Conservation (phyloP, 2,888 invertebrate species). For the Lycophotia porphyrea region DNA sequence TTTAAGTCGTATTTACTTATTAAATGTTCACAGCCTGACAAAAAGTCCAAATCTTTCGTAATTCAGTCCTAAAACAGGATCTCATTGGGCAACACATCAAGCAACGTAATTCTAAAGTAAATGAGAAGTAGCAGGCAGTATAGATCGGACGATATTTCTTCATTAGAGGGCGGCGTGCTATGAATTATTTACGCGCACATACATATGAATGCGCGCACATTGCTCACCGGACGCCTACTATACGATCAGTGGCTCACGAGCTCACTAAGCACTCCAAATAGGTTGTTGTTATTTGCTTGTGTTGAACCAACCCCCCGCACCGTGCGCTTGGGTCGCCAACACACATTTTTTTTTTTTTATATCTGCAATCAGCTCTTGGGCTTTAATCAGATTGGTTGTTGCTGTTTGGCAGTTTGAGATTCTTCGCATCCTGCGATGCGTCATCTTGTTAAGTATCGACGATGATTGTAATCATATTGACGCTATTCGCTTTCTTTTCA, state of each 20-base stretch:
- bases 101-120: conserved; percentile 25
- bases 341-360: too few relatives aligned
- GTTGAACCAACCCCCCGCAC: background rate
- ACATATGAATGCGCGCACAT: conserved; percentile 50
- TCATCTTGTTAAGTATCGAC: too few relatives aligned
- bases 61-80: background rate
- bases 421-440: too few relatives aligned
- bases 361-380: too few relatives aligned
- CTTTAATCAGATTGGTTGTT: too few relatives aligned
- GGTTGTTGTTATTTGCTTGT: conserved; percentile 4
- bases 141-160: conserved; percentile 53
- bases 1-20: too few relatives aligned
- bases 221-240: conserved; percentile 13
- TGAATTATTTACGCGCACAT: conserved; percentile 61
- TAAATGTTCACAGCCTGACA: background rate
- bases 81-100: background rate
- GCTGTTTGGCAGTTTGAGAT: too few relatives aligned
- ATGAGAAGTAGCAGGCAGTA: conserved; percentile 30
- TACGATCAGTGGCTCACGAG: conserved; percentile 3
- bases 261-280: conserved; percentile 19
- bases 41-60: background rate
- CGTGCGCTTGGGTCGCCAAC: background rate
- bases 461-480: too few relatives aligned
- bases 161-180: conserved; percentile 44
- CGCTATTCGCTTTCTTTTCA: too few relatives aligned